A percentile compares a stretch with the other conserved stretches of the same genome.
phyloP scores from a whole-genome alignment of 2,113 vertebrate genomes.

The Pseudopipra pipra region DNA sequence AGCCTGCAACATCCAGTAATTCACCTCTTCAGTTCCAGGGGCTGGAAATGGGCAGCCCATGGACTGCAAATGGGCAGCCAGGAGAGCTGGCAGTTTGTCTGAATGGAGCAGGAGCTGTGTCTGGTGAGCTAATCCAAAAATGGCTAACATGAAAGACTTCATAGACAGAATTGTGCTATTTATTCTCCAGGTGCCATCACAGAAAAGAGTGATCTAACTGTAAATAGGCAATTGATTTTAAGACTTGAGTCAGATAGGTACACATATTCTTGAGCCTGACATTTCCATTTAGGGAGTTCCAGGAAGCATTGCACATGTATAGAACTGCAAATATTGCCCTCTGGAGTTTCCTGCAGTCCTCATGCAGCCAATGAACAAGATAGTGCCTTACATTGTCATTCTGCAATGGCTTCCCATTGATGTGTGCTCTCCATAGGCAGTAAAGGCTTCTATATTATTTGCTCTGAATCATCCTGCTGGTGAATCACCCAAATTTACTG shows the following conservation, averaged over 20 bases:
- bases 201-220: background rate
- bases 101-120: background rate
- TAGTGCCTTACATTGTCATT: fast-evolving
- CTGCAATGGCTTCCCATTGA: background rate
- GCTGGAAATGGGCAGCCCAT: background rate
- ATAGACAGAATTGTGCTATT: background rate
- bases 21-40: background rate
- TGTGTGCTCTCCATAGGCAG: fast-evolving
- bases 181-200: background rate
- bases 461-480: background rate
- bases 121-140: background rate
- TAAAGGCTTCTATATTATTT: background rate
- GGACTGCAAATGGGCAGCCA: background rate
- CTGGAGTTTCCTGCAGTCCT: background rate
- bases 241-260: background rate
- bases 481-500: background rate
- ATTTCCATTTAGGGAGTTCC: background rate
- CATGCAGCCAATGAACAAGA: background rate
- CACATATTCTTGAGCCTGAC: background rate
- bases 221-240: background rate
- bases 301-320: background rate
- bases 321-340: background rate
- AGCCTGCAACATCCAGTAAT: background rate
- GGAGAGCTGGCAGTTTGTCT: background rate
- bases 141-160: background rate